A percentile compares a stretch with the other conserved stretches of the same genome.
phyloP scores from a whole-genome alignment of 37 sponge, comb jelly and placozoan genomes.

The Theonella swinhoei region DNA sequence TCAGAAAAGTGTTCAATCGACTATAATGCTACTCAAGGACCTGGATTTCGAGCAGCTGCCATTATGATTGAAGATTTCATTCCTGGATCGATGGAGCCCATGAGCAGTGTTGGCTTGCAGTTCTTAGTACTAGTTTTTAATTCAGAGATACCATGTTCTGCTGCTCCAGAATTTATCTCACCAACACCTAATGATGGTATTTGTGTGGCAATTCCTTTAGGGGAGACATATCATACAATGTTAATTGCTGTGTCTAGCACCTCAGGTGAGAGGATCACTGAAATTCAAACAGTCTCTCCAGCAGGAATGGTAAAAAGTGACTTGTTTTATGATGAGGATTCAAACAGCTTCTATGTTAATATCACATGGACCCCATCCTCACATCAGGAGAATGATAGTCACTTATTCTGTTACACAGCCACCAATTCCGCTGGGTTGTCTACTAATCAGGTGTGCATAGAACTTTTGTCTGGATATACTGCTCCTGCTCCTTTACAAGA shows the following conservation, averaged over 20 bases:
- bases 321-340: neutral
- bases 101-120: conserved; percentile 51
- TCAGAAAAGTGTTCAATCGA: neutral
- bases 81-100: conserved; percentile 2
- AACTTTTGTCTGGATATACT: conserved; percentile 13
- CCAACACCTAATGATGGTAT: conserved; percentile 2
- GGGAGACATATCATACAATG: conserved; percentile 13
- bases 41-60: conserved; percentile 43
- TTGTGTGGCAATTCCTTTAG: conserved; percentile 29
- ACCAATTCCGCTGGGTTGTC: conserved; percentile 26
- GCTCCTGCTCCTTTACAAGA: conserved; percentile 10
- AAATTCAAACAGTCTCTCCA: conserved; percentile 39
- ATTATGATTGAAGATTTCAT: conserved; percentile 41
- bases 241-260: conserved; percentile 29
- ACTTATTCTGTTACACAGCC: conserved; percentile 43
- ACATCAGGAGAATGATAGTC: conserved; percentile 29
- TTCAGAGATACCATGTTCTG: conserved; percentile 28
- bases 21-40: conserved; percentile 23
- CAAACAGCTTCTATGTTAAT: conserved; percentile 26
- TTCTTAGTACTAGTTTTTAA: conserved; percentile 31
- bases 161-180: conserved; percentile 10
- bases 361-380: conserved; percentile 28
- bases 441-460: conserved; percentile 39
- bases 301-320: conserved; percentile 3
- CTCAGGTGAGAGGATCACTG: conserved; percentile 13